Base-by-base conservation (phyloP, 2,888 invertebrate genomes). In the Caenorhabditis becei region DNA sequence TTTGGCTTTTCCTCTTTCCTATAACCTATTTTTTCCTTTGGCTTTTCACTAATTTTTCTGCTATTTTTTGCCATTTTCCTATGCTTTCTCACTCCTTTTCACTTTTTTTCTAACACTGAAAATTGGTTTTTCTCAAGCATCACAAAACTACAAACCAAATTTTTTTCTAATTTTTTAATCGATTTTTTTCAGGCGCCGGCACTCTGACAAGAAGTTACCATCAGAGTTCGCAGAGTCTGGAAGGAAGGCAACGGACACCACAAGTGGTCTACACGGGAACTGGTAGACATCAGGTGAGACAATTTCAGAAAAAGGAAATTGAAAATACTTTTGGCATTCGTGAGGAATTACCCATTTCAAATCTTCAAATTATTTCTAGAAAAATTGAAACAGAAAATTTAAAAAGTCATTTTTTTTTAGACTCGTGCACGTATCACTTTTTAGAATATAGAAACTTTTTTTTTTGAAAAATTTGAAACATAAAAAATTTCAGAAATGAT, bases 211-310 rank as follows among this genome's bases (percentile, higher is more conserved):
- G 91, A 11, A 88, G 85, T 53, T 90, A 90, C 67, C 89, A 91
- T 80, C 88, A 89, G 35, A 89, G 90, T 2, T 87, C 89, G 11
- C 83, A 84, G 23, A 90, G 90, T 72, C 63, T 91, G 44, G 91
- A 91, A 70, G 83, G 81, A 24, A 81, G 86, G 26, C 90, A 88
- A 65, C 53, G 89, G 51, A 91, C 90, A 8, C 90, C 91, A 3
- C 90, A 91, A 62, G 87, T 91, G 41, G 84, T 91, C 26, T 91
- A 91, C 70, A 88, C 91, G 0, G 91, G 90, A 44, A 88, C 87
- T 18, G 88, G 87, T 67, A 72, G 89, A 54, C 90, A 86, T 75
- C 86, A 89, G 81, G 89, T 87, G 69, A 16, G 16, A 3, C n/a
- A n/a, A n/a, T n/a, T n/a, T n/a, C n/a, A n/a, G n/a, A n/a, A n/a